Evolutionary conservation across 2,113 vertebrate genomes (phyloP), one percentile per base, ranked within the genome.

Genomic region (Laticauda laticaudata): DNA sequence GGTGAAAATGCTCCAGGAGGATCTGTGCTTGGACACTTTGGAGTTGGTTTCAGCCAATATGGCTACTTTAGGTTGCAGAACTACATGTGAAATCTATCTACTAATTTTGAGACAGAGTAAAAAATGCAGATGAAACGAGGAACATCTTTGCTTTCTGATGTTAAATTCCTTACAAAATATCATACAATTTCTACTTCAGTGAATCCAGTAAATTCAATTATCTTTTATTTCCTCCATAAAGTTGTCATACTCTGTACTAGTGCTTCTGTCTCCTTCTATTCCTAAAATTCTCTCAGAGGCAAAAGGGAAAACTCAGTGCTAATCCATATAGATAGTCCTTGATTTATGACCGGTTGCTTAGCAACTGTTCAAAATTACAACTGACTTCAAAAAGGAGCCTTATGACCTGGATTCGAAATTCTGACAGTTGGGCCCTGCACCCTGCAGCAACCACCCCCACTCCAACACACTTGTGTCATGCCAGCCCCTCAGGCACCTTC

Each of bases 181-280:
- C 97, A 98, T 98, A 98, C 97, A 97, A 98, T 98, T 98, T 97
- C 98, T 97, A 97, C 97, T 96, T 97, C 97, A 97, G 0, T 93
- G 98, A 98, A 98, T 97, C 97, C 93, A 93, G 97, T 96, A 97
- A 97, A 97, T 98, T 98, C 98, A 98, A 98, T 98, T 98, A 98
- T 98, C 94, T 97, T 97, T 93, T 95, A 96, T 95, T 98, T 96
- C 96, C 97, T 97, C 14, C 21, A 95, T 94, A 96, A 97, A 98
- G 98, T 94, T 97, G 97, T 97, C 94, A 93, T 95, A 94, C 54
- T 56, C 55, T 92, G 12, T 69, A 85, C 57, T 26, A 34, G 64
- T 92, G 88, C 48, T 43, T 85, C 88, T 92, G 59, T 92, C 88
- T 92, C 34, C 81, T 43, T 89, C 93, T 24, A 7, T 64, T 96